phyloP scores from a whole-genome alignment of 2,888 invertebrate genomes.

The Phalangium opilio region DNA sequence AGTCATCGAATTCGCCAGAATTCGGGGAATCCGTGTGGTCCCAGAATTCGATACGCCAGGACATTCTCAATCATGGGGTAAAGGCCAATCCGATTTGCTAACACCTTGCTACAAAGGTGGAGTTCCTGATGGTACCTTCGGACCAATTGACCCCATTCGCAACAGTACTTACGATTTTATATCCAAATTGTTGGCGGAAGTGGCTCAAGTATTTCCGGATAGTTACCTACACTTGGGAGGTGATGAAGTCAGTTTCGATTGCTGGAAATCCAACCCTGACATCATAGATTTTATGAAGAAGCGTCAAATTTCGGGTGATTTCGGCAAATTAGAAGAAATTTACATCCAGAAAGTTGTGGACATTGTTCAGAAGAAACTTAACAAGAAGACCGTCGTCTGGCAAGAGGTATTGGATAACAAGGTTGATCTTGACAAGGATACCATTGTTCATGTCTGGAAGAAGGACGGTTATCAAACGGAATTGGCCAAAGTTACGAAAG shows the following conservation, averaged over 20 bases:
- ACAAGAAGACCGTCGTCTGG: conserved; percentile 42
- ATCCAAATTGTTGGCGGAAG: conserved; percentile 31
- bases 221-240: conserved; percentile 38
- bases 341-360: conserved; percentile 45
- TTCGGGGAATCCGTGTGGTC: conserved; percentile 69
- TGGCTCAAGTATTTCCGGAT: conserved; percentile 33
- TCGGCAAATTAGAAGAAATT: conserved; percentile 45
- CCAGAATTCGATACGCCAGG: conserved; percentile 84
- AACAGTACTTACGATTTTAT: conserved; percentile 31
- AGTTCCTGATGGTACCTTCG: conserved; percentile 43
- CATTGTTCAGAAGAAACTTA: conserved; percentile 33
- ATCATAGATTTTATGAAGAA: conserved; percentile 44
- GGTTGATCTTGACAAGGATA: conserved; percentile 34
- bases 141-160: conserved; percentile 58
- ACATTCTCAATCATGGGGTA: conserved; percentile 76
- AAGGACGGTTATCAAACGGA: conserved; percentile 32
- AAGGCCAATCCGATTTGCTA: conserved; percentile 52
- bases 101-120: conserved; percentile 49
- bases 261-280: conserved; percentile 44
- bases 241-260: conserved; percentile 35
- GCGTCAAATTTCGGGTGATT: conserved; percentile 39
- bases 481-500: conserved; percentile 40
- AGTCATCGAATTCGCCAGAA: conserved; percentile 58
- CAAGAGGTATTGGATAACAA: conserved; percentile 75
- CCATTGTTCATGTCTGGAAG: conserved; percentile 73